phyloP scores from a whole-genome alignment of 2,888 invertebrate species.

The Autographa gamma region DNA sequence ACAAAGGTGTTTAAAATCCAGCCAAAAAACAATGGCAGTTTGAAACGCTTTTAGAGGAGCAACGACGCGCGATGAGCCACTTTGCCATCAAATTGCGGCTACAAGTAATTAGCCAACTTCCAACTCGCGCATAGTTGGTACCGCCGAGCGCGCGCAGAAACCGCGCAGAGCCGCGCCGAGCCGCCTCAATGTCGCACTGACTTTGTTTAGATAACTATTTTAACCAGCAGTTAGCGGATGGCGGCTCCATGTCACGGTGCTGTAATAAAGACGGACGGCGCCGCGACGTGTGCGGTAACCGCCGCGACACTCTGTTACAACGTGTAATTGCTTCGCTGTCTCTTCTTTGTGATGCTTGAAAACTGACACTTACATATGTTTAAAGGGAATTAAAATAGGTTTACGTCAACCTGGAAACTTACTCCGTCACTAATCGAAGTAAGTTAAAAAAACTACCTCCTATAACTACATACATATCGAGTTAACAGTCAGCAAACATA shows the following conservation, averaged over 20 bases:
- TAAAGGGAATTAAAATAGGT: background rate
- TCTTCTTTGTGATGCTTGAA: background rate
- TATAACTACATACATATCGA: no score
- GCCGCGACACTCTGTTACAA: background rate
- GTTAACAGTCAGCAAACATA: background rate
- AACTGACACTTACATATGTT: background rate
- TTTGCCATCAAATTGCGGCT: slow-evolving; percentile 34
- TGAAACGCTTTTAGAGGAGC: background rate
- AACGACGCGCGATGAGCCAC: slow-evolving; percentile 16
- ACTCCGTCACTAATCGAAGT: no score
- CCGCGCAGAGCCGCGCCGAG: slow-evolving; percentile 6
- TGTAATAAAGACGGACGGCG: slow-evolving; percentile 8
- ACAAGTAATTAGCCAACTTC: slow-evolving; percentile 40
- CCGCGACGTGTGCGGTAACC: background rate
- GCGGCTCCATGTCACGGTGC: background rate
- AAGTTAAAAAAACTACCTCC: no score
- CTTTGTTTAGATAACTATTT: slow-evolving; percentile 27
- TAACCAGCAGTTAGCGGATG: slow-evolving; percentile 18
- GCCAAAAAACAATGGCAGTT: slow-evolving; percentile 6
- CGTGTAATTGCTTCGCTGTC: background rate
- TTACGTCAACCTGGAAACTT: background rate
- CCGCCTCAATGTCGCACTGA: slow-evolving; percentile 8
- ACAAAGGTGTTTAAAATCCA: slow-evolving; percentile 12
- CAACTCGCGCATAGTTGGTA: slow-evolving; percentile 17
- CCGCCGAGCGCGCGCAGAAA: background rate